Percentiles rank a stretch among this genome's conserved stretches.
Evolutionary conservation across 2,113 vertebrate genomes (phyloP).

Genomic region (Limanda limanda): DNA sequence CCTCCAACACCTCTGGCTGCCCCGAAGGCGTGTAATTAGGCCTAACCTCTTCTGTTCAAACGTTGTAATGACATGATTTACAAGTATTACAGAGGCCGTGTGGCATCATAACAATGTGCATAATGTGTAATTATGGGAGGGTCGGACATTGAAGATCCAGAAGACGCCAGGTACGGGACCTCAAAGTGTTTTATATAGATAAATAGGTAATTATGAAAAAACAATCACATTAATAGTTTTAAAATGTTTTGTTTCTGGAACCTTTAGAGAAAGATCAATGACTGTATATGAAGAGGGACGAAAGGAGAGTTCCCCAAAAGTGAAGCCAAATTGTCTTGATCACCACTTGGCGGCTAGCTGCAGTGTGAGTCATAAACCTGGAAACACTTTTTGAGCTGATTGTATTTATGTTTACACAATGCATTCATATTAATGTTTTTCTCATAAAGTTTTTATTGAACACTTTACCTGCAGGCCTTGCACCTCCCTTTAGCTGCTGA

Average conservation of each 20-base stretch:
- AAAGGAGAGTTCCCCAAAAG: too few species aligned
- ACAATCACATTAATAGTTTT: not conserved
- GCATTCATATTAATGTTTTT: not conserved
- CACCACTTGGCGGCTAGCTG: too few species aligned
- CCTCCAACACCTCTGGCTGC: constrained; percentile 46
- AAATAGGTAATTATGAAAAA: not conserved
- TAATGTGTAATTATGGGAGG: constrained; percentile 1
- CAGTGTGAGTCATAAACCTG: too few species aligned
- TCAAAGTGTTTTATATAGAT: not conserved
- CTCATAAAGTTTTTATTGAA: not conserved
- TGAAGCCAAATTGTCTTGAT: too few species aligned
- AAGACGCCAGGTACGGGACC: not conserved
- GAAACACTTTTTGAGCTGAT: too few species aligned
- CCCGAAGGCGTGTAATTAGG: constrained; percentile 70
- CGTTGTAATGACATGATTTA: constrained; percentile 70
- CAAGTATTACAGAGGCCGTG: constrained; percentile 28
- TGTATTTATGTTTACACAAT: not conserved
- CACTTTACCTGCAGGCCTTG: constrained; percentile 13
- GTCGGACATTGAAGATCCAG: too few species aligned
- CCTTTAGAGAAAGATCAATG: too few species aligned
- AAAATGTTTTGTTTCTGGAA: not conserved
- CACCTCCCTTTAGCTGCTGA: constrained; percentile 4
- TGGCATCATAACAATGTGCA: constrained; percentile 27
- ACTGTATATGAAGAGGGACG: too few species aligned
- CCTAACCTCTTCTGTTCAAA: constrained; percentile 64